Conservation (phyloP, 2,113 vertebrate genomes). For the Urocolius indicus region DNA sequence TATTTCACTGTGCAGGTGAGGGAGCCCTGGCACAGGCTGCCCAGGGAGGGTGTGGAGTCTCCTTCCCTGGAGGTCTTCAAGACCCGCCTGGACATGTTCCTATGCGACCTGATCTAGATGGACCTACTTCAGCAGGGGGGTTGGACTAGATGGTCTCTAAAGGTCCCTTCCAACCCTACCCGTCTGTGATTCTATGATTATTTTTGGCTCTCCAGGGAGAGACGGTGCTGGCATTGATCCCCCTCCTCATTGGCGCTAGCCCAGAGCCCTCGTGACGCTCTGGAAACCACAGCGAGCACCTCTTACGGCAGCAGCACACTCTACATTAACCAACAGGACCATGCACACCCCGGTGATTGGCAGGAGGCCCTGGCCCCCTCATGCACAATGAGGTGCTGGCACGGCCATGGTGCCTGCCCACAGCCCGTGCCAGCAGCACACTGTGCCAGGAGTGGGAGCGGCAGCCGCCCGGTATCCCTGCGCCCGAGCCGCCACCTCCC, state of each 20-base stretch:
- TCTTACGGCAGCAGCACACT: rapidly evolving
- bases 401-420: rapidly evolving
- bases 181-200: no score
- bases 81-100: no score
- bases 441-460: rapidly evolving
- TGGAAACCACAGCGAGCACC: rapidly evolving
- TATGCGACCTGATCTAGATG: no score
- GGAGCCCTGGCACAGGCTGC: no score
- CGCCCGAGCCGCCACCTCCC: rapidly evolving
- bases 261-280: background rate
- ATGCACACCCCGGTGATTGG: rapidly evolving
- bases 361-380: rapidly evolving
- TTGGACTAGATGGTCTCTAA: no score
- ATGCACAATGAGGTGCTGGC: rapidly evolving
- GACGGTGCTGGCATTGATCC: background rate
- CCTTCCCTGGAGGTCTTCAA: no score
- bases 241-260: rapidly evolving
- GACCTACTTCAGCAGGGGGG: no score
- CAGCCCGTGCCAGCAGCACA: rapidly evolving
- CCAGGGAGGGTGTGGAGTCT: no score
- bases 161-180: no score
- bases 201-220: background rate
- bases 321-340: rapidly evolving
- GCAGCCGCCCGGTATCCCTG: rapidly evolving
- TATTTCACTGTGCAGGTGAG: no score